phyloP scores from a whole-genome alignment of 2,888 invertebrate genomes.

The Alsophila aescularia region DNA sequence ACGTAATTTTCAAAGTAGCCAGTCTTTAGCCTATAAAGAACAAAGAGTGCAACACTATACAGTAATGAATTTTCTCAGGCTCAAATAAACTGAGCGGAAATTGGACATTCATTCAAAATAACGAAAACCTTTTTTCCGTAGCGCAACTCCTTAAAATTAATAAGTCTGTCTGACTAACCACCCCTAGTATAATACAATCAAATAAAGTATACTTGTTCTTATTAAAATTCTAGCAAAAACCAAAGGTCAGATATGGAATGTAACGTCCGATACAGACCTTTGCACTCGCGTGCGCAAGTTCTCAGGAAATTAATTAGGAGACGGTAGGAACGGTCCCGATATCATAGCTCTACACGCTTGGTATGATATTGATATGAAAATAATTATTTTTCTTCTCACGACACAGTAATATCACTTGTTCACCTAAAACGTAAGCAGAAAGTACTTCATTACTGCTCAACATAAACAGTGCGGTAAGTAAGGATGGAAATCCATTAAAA shows the following conservation, averaged over 20 bases:
- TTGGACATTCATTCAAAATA: background rate
- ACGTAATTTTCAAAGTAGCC: too few species aligned
- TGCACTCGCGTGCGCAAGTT: constrained; percentile 25
- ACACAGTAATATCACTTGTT: too few species aligned
- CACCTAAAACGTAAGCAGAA: too few species aligned
- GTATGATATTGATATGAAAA: background rate
- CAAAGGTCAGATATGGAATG: constrained; percentile 38
- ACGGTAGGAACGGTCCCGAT: constrained; percentile 7
- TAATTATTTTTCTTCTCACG: background rate
- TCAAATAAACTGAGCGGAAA: constrained; percentile 4
- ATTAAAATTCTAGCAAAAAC: constrained; percentile 32
- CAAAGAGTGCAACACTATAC: too few species aligned
- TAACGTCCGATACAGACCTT: constrained; percentile 34
- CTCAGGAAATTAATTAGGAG: constrained; percentile 22
- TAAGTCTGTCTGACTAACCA: background rate
- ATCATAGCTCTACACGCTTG: constrained; percentile 3
- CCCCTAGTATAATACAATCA: constrained; percentile 12
- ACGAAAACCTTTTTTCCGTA: constrained; percentile 1
- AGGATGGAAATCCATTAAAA: too few species aligned
- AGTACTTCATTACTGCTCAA: too few species aligned
- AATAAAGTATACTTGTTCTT: constrained; percentile 24
- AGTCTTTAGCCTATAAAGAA: too few species aligned
- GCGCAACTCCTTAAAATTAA: constrained; percentile 6
- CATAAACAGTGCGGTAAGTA: too few species aligned
- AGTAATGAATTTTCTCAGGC: too few species aligned